phyloP scores from a whole-genome alignment of 2,797 vertebrate species.

The Hapalemur alaotrensis region DNA sequence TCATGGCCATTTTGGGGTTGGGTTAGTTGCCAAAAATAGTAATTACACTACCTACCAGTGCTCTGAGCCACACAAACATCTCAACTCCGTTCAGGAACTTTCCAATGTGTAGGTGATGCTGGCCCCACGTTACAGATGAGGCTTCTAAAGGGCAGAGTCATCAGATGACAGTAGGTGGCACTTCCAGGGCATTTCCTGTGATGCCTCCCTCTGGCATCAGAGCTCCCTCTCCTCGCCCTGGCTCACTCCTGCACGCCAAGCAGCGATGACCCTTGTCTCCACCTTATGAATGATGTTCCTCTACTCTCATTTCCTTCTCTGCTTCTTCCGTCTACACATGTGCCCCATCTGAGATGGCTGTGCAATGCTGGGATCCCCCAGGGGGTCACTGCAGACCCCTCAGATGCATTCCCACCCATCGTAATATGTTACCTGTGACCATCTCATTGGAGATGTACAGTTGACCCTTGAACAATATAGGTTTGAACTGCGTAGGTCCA shows the following conservation, averaged over 20 bases:
- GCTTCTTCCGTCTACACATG: rapidly evolving
- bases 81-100: not conserved
- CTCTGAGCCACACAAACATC: not conserved
- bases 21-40: not conserved
- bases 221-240: not conserved
- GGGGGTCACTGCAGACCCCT: not conserved
- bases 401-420: not conserved
- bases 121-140: not conserved
- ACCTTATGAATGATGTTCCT: too few relatives aligned
- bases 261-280: not conserved
- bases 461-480: not conserved
- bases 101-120: not conserved
- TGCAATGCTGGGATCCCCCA: not conserved
- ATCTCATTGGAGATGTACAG: not conserved
- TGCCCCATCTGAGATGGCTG: rapidly evolving
- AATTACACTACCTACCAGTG: not conserved
- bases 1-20: not conserved
- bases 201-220: not conserved
- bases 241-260: not conserved
- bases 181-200: rapidly evolving
- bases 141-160: not conserved
- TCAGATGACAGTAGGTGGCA: rapidly evolving
- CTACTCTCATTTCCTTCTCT: too few relatives aligned
- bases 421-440: not conserved
- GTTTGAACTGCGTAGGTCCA: not conserved